phyloP scores from a whole-genome alignment of 2,888 invertebrate genomes.

The Thyatira batis region DNA sequence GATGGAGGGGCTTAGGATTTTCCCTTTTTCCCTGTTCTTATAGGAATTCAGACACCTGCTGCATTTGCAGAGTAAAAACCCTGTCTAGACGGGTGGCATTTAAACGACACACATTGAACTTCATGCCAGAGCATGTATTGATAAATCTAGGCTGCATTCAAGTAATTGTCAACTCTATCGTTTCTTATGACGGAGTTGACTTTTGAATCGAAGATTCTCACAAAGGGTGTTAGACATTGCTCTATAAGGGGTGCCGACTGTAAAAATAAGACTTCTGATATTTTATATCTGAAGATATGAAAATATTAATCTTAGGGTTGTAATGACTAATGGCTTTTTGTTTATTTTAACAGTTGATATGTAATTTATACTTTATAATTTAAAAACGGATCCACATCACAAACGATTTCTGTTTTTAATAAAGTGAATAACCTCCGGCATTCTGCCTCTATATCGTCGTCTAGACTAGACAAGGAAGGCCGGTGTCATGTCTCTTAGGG shows the following conservation, averaged over 20 bases:
- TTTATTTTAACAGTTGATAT: too few relatives aligned
- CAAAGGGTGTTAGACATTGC: constrained; percentile 22
- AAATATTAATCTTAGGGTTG: too few relatives aligned
- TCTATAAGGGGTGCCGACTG: constrained; percentile 13
- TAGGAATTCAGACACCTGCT: constrained; percentile 55
- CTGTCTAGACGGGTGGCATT: constrained; percentile 66
- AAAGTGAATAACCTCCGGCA: background rate
- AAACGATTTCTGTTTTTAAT: background rate
- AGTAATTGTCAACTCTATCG: constrained; percentile 45
- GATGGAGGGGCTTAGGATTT: background rate
- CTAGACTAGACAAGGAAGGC: constrained; percentile 71
- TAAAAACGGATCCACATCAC: too few relatives aligned
- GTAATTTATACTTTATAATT: too few relatives aligned
- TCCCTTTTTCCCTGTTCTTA: constrained; percentile 33
- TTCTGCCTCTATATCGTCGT: constrained; percentile 44
- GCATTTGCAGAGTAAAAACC: constrained; percentile 58
- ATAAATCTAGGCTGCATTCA: constrained; percentile 35
- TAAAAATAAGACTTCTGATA: background rate
- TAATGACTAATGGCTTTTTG: too few relatives aligned
- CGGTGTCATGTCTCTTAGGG: constrained; percentile 56
- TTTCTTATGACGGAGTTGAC: constrained; percentile 25
- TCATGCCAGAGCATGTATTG: constrained; percentile 43
- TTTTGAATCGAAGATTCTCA: constrained; percentile 19
- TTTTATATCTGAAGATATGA: too few relatives aligned
- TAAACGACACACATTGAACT: constrained; percentile 34